Conservation (phyloP, 2,797 vertebrate species). For the Salmo trutta region DNA sequence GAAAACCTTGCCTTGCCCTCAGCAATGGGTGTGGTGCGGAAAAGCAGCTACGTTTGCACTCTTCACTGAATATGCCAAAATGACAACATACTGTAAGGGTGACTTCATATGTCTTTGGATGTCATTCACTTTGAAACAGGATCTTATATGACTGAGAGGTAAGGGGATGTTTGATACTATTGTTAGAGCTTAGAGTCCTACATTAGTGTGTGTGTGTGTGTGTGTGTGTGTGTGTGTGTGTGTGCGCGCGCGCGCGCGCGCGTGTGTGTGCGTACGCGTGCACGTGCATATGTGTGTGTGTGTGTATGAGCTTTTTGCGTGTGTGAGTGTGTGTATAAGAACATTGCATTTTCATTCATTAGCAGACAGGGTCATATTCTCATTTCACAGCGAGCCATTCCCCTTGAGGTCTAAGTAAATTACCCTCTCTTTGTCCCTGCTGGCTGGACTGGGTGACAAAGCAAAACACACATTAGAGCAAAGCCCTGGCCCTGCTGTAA, state of each 20-base stretch:
- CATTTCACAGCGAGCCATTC: slow-evolving; percentile 1
- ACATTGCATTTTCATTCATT: slow-evolving; percentile 8
- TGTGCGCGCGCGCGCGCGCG: no score
- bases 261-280: no score
- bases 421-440: background rate
- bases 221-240: no score
- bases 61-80: background rate
- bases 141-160: background rate
- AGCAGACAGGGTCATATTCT: background rate
- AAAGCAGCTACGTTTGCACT: slow-evolving; percentile 11
- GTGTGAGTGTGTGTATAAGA: no score
- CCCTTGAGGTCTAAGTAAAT: background rate
- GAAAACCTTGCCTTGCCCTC: background rate
- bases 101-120: background rate
- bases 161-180: background rate
- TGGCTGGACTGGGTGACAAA: background rate
- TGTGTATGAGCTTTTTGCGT: no score
- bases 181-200: background rate
- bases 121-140: background rate
- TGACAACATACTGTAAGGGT: background rate
- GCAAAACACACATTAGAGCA: background rate
- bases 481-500: background rate
- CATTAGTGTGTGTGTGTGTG: no score
- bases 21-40: background rate
- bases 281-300: background rate